Percentiles rank a stretch among this genome's conserved stretches.
Conservation (phyloP, 2,113 vertebrate genomes). For the Nothoprocta pentlandii region DNA sequence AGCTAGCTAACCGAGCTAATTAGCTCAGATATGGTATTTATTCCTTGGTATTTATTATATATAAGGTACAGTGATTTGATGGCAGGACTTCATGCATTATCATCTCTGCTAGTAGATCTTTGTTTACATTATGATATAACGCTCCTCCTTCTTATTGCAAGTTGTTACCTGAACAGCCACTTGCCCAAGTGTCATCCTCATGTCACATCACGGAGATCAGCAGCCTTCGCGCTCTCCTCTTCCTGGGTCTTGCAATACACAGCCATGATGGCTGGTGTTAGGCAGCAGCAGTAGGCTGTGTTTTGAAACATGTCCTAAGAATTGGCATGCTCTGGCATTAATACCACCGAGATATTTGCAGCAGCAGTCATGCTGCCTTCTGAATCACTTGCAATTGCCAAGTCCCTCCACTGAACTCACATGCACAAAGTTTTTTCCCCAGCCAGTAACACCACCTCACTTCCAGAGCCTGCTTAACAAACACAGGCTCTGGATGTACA, state of each 20-base stretch:
- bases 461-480: neutral
- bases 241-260: neutral
- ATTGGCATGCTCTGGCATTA: neutral
- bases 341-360: neutral
- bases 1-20: neutral
- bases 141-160: neutral
- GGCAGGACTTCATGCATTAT: neutral
- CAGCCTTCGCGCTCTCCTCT: neutral
- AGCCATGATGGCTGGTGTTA: neutral
- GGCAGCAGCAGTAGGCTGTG: neutral
- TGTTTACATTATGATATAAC: neutral
- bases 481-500: neutral
- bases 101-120: neutral
- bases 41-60: neutral
- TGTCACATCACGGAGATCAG: neutral
- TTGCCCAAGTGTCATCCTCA: neutral
- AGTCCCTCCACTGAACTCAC: neutral
- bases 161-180: neutral
- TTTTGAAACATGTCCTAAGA: neutral
- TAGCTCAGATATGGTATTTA: neutral
- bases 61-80: neutral
- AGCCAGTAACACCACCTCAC: neutral
- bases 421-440: neutral
- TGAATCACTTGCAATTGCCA: rapidly evolving
- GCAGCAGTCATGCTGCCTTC: neutral